These are phyloP conservation scores for Trisateles emortualis DNA, from an alignment of 2,888 invertebrate species.

Conservation along the genomic window DNA sequence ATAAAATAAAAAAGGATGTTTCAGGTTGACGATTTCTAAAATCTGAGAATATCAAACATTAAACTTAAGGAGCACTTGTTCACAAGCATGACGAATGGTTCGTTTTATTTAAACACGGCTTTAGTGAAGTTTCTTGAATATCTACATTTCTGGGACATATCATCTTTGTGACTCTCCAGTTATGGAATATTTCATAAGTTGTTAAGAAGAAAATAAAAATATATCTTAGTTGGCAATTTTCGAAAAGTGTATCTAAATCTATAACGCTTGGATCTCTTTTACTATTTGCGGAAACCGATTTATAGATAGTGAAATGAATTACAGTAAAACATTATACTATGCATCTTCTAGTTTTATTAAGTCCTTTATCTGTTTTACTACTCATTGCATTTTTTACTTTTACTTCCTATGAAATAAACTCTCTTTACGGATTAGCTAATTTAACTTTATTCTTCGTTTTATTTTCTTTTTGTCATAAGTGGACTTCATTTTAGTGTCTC, in stretches of 20 bases:
- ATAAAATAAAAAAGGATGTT: too few species aligned
- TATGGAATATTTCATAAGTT: background rate
- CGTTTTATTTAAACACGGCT: too few species aligned
- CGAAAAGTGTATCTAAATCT: constrained; percentile 1
- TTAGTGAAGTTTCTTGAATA: too few species aligned
- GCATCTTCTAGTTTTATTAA: background rate
- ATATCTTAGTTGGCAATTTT: background rate
- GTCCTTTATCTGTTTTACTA: constrained; percentile 1
- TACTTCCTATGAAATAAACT: constrained; percentile 1
- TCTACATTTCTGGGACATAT: background rate
- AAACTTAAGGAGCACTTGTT: too few species aligned
- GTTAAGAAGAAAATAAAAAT: background rate
- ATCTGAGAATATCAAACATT: too few species aligned
- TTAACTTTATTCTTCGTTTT: constrained; percentile 1
- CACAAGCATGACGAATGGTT: too few species aligned
- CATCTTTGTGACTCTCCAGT: background rate
- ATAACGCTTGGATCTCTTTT: background rate
- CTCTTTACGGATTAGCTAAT: constrained; percentile 4
- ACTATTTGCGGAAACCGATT: background rate
- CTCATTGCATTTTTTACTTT: constrained; percentile 3
- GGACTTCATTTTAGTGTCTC: constrained; percentile 12
- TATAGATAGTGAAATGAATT: background rate
- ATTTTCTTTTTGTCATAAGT: constrained; percentile 10
- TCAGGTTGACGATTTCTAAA: too few species aligned
- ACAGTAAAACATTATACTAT: constrained; percentile 8